Conservation (phyloP, 2,888 invertebrate species). For the Eudasyphora cyanicolor region DNA sequence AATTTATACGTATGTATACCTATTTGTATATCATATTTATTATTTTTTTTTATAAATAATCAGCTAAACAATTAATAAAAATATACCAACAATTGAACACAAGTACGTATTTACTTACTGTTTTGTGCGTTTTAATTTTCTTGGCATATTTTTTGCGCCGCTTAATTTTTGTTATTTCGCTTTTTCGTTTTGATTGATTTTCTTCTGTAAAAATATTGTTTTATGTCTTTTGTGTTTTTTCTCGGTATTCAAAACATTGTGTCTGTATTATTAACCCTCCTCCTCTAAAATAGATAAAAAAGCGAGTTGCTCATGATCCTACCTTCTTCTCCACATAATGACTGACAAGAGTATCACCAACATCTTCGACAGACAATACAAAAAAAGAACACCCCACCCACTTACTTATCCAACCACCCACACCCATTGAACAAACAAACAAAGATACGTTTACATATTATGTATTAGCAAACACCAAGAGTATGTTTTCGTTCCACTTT, state of each 20-base stretch:
- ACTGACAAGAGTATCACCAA: not conserved
- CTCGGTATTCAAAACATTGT: not conserved
- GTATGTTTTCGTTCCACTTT: slow-evolving; percentile 17
- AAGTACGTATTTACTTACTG: too few relatives aligned
- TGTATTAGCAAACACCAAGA: not conserved
- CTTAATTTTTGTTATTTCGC: slow-evolving; percentile 7
- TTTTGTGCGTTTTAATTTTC: too few relatives aligned
- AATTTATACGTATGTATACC: too few relatives aligned
- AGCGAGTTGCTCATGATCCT: slow-evolving; percentile 14
- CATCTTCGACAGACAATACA: slow-evolving; percentile 1
- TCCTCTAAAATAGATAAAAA: slow-evolving; percentile 1
- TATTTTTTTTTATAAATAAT: slow-evolving; percentile 10
- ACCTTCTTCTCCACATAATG: not conserved
- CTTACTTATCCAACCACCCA: too few relatives aligned
- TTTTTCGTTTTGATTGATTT: not conserved
- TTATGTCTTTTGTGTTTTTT: slow-evolving; percentile 22
- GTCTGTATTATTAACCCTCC: not conserved
- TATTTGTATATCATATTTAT: too few relatives aligned
- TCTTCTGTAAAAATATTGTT: slow-evolving; percentile 8
- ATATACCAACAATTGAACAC: too few relatives aligned
- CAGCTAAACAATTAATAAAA: not conserved
- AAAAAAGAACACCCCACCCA: not conserved
- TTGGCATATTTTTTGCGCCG: not conserved
- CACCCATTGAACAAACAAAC: not conserved
- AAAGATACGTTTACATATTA: slow-evolving; percentile 9